A percentile compares a stretch with the other conserved stretches of the same genome.
Conservation (phyloP, 2,888 invertebrate genomes). For the Brachypalpus laphriformis region DNA sequence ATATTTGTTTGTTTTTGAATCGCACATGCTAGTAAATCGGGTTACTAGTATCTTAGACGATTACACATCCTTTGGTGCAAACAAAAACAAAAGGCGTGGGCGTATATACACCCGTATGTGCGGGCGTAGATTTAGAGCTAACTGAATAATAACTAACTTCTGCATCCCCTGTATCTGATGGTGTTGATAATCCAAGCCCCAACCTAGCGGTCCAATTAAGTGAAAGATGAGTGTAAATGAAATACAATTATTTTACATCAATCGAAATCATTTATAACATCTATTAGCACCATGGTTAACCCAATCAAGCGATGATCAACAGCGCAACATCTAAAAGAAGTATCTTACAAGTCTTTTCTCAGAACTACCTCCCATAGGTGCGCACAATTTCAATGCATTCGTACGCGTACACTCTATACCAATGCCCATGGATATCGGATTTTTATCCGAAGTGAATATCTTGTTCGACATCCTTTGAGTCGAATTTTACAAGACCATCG, state of each 20-base stretch:
- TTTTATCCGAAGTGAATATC: slow-evolving; percentile 65
- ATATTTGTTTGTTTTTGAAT: no score
- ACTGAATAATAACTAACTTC: not conserved
- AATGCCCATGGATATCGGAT: slow-evolving; percentile 45
- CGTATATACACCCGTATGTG: no score
- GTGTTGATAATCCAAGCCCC: not conserved
- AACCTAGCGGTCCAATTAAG: not conserved
- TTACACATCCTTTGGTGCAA: no score
- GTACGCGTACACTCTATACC: slow-evolving; percentile 22
- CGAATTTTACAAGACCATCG: slow-evolving; percentile 53
- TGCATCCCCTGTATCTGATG: not conserved
- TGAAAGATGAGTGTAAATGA: slow-evolving; percentile 10
- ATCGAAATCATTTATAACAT: slow-evolving; percentile 56
- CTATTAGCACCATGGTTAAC: slow-evolving; percentile 53
- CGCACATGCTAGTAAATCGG: no score
- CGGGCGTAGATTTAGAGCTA: no score
- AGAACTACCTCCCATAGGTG: slow-evolving; percentile 17
- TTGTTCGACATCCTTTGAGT: slow-evolving; percentile 67
- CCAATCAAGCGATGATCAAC: slow-evolving; percentile 31
- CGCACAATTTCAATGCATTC: not conserved
- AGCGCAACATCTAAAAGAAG: slow-evolving; percentile 51
- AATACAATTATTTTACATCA: slow-evolving; percentile 51
- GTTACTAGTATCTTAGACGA: no score
- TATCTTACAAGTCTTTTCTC: slow-evolving; percentile 36
- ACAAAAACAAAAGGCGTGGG: no score